phyloP scores from a whole-genome alignment of 2,113 vertebrate species.

The Zosterops lateralis region DNA sequence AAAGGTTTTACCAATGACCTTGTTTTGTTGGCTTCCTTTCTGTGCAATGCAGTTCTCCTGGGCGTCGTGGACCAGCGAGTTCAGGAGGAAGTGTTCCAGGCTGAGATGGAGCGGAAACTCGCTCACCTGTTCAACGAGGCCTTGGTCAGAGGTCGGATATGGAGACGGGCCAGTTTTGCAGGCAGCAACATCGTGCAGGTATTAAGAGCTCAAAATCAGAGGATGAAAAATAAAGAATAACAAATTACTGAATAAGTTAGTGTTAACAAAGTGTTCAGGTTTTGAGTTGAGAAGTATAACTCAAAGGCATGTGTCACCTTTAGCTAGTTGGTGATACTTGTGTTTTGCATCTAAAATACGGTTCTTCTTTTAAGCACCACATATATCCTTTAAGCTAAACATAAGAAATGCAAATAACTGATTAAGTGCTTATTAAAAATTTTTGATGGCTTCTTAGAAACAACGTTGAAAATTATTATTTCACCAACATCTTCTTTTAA shows the following conservation, averaged over 20 bases:
- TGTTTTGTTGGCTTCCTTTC: not conserved
- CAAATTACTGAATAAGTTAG: not conserved
- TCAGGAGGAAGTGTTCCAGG: slow-evolving; percentile 85
- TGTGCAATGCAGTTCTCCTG: slow-evolving; percentile 73
- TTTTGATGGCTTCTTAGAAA: not conserved
- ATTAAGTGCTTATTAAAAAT: not conserved
- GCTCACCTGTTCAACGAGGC: slow-evolving; percentile 88
- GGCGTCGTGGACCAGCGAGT: slow-evolving; percentile 86
- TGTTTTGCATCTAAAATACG: not conserved
- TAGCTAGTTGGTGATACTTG: not conserved
- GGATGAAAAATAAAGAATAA: not conserved
- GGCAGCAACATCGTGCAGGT: slow-evolving; percentile 92
- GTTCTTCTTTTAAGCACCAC: not conserved
- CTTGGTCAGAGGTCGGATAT: slow-evolving; percentile 73
- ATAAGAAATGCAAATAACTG: not conserved
- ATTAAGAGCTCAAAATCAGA: not conserved
- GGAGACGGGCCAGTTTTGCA: slow-evolving; percentile 85
- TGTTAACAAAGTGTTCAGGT: not conserved
- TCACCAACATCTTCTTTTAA: not conserved
- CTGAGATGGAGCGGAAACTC: slow-evolving; percentile 90
- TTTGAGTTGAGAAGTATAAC: not conserved
- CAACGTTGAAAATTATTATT: not conserved
- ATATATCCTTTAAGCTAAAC: not conserved
- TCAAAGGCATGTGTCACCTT: accelerated
- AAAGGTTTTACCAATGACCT: not conserved